Conservation (phyloP, 37 sponge, comb jelly and placozoan species). For the Chondrosia reniformis region DNA sequence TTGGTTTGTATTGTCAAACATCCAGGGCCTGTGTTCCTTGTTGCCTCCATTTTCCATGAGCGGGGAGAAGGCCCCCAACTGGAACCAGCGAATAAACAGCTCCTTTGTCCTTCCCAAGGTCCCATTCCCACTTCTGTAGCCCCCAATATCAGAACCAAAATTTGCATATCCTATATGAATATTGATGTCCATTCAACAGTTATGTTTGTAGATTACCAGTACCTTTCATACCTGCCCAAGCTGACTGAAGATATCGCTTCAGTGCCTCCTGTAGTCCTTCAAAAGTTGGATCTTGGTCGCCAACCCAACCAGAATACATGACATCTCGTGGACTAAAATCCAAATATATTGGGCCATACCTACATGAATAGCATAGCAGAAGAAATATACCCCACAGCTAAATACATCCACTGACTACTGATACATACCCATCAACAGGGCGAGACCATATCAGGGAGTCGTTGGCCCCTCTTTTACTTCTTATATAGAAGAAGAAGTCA, state of each 20-base stretch:
- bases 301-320: constrained; percentile 81
- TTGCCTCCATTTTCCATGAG: constrained; percentile 90
- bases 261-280: constrained; percentile 62
- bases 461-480: constrained; percentile 34
- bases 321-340: constrained; percentile 67
- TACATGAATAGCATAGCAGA: neutral
- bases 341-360: constrained; percentile 61
- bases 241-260: constrained; percentile 77
- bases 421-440: constrained; percentile 76
- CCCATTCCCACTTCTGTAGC: constrained; percentile 62
- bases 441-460: constrained; percentile 80
- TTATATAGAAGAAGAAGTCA: constrained; percentile 78
- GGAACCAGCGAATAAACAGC: constrained; percentile 76
- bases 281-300: constrained; percentile 82
- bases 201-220: neutral
- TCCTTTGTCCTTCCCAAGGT: constrained; percentile 67
- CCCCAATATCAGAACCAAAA: constrained; percentile 90
- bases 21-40: constrained; percentile 85
- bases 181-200: neutral
- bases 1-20: constrained; percentile 70
- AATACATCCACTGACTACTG: neutral
- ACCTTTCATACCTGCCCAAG: constrained; percentile 68
- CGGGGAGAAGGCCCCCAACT: constrained; percentile 85
- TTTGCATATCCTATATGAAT: constrained; percentile 66
- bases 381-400: neutral